Conservation (phyloP, 35 echinoderm and acorn worm species). For the Eucidaris tribuloides region DNA sequence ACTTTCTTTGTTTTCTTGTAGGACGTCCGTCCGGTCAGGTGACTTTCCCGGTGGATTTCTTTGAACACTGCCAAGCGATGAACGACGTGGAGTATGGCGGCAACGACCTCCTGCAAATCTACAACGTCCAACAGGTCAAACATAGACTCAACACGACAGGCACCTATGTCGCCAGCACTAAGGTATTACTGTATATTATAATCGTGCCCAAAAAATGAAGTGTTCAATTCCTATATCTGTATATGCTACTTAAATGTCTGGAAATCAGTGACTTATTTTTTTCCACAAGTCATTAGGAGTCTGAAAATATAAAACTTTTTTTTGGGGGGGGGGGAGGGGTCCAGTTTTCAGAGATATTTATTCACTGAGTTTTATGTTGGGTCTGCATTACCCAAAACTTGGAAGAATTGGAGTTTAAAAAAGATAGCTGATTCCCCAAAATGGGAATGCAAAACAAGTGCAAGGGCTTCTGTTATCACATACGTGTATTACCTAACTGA, state of each 20-base stretch:
- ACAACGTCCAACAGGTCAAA: conserved; percentile 97
- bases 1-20: conserved; percentile 5
- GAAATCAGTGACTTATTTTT: too few species aligned
- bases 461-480: too few species aligned
- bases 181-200: too few species aligned
- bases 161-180: conserved; percentile 95
- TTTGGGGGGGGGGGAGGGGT: not conserved
- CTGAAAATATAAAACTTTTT: too few species aligned
- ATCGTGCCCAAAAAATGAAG: too few species aligned
- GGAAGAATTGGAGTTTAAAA: not conserved
- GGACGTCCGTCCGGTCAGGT: conserved; percentile 91
- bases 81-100: conserved; percentile 97
- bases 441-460: too few species aligned
- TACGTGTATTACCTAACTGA: too few species aligned
- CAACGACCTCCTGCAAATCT: conserved; percentile 91
- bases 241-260: too few species aligned
- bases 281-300: too few species aligned
- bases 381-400: not conserved
- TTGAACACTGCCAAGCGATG: conserved; percentile 95
- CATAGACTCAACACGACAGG: conserved; percentile 97
- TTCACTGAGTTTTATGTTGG: not conserved
- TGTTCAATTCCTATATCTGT: too few species aligned
- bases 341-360: not conserved
- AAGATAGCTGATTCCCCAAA: not conserved
- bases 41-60: conserved; percentile 98